A percentile compares a stretch with the other conserved stretches of the same genome.
Conservation (phyloP, 2,888 invertebrate genomes). For the Phaedon cochleariae region DNA sequence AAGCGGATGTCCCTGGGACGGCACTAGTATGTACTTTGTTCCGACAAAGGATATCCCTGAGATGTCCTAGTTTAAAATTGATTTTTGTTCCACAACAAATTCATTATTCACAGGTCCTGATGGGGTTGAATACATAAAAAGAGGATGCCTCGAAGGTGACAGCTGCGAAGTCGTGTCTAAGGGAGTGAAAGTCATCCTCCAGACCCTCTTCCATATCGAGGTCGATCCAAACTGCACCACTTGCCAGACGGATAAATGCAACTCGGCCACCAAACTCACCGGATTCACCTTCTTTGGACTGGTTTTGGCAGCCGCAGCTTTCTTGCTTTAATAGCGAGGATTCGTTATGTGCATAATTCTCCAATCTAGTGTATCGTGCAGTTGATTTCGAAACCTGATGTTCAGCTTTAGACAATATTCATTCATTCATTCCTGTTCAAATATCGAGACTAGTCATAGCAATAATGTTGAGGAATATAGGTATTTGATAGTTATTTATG, state of each 20-base stretch:
- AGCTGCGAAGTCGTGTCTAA: slow-evolving; percentile 51
- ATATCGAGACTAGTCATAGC: no score
- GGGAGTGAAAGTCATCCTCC: slow-evolving; percentile 40
- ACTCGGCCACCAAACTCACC: slow-evolving; percentile 49
- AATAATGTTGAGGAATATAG: no score
- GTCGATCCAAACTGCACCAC: slow-evolving; percentile 49
- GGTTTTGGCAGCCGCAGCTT: slow-evolving; percentile 50
- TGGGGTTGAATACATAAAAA: slow-evolving; percentile 49
- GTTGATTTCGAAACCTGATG: neutral
- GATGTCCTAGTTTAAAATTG: no score
- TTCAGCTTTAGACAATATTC: no score
- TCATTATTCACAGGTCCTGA: slow-evolving; percentile 48
- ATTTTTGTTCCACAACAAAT: no score
- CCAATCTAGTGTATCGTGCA: neutral
- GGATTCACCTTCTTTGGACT: slow-evolving; percentile 49
- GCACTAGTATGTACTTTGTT: no score
- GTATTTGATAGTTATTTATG: no score
- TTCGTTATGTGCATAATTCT: no score
- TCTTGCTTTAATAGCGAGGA: slow-evolving; percentile 49
- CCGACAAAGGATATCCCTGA: no score
- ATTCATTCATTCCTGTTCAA: no score
- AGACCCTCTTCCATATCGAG: slow-evolving; percentile 27
- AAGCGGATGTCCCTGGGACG: no score
- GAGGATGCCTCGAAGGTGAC: slow-evolving; percentile 52
- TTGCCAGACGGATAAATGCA: slow-evolving; percentile 56